phyloP scores from a whole-genome alignment of 2,113 vertebrate species.

The Paracanthobrama guichenoti region DNA sequence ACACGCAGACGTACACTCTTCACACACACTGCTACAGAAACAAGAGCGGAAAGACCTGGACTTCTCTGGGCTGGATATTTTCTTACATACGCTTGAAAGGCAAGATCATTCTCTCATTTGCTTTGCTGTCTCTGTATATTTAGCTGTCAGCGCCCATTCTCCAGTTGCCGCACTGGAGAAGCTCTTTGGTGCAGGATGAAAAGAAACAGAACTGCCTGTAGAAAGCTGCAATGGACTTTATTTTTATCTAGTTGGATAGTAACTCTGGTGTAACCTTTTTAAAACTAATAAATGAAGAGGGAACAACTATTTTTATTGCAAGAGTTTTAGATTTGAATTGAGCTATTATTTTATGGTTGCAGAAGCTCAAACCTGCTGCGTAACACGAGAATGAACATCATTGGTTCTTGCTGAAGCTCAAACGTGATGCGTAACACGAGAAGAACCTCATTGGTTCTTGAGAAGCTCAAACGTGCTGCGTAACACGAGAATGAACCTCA shows the following conservation, averaged over 20 bases:
- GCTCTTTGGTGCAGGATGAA: constrained; percentile 1
- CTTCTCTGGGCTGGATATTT: background rate
- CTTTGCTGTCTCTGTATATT: background rate
- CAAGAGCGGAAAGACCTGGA: constrained; percentile 17
- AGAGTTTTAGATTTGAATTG: background rate
- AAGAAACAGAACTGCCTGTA: background rate
- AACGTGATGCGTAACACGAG: too few species aligned
- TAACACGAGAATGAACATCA: too few species aligned
- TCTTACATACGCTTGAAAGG: constrained; percentile 27
- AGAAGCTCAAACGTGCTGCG: too few species aligned
- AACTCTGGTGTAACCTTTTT: background rate
- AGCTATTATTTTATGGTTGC: too few species aligned
- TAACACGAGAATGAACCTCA: too few species aligned
- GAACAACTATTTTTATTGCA: background rate
- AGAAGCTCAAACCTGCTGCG: too few species aligned
- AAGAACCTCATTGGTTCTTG: too few species aligned
- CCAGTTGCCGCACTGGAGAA: background rate
- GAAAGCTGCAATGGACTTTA: constrained; percentile 2
- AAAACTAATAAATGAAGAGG: background rate
- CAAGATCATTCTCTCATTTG: constrained; percentile 24
- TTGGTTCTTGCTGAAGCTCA: too few species aligned
- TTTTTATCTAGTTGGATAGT: background rate
- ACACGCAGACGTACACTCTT: constrained; percentile 5
- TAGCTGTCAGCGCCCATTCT: constrained; percentile 1
- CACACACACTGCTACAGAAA: constrained; percentile 30